Evolutionary conservation across 2,888 invertebrate species (phyloP).

Genomic region (Endomychus coccineus): DNA sequence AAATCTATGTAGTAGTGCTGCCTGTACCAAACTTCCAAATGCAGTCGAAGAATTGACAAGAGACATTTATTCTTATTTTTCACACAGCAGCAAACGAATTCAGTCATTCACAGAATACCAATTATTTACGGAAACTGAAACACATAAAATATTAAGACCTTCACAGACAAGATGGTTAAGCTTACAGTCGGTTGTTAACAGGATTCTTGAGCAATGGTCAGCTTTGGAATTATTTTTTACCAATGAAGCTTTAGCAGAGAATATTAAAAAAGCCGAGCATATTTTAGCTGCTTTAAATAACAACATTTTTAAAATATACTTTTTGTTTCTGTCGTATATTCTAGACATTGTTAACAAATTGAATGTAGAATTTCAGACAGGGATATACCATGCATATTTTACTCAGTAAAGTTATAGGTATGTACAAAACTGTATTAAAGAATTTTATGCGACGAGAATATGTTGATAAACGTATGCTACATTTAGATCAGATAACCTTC

Average conservation of each 20-base stretch:
- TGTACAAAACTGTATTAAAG: slow-evolving; percentile 15
- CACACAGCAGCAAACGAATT: no score
- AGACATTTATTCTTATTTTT: no score
- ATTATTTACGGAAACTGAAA: no score
- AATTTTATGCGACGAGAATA: slow-evolving; percentile 13
- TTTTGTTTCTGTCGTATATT: slow-evolving; percentile 16
- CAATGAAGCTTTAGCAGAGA: slow-evolving; percentile 6
- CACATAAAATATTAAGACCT: slow-evolving; percentile 27
- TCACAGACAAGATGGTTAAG: slow-evolving; percentile 32
- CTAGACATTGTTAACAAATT: slow-evolving; percentile 17
- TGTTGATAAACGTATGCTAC: not conserved
- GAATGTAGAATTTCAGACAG: slow-evolving; percentile 18
- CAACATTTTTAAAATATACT: slow-evolving; percentile 18
- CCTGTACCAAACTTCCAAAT: no score
- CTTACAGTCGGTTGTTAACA: slow-evolving; percentile 18
- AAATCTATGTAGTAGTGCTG: no score
- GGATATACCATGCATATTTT: slow-evolving; percentile 14
- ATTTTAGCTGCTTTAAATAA: slow-evolving; percentile 11
- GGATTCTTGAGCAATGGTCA: slow-evolving; percentile 12
- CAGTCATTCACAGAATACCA: no score
- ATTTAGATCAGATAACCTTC: slow-evolving; percentile 14
- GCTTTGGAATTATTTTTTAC: slow-evolving; percentile 12
- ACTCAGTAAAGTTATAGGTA: slow-evolving; percentile 5
- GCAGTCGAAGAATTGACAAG: no score
- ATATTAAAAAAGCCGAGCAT: slow-evolving; percentile 5